A percentile compares a stretch with the other conserved stretches of the same genome.
Conservation (phyloP, 1,140 invertebrate genomes). For the Anoplolepis gracilipes region DNA sequence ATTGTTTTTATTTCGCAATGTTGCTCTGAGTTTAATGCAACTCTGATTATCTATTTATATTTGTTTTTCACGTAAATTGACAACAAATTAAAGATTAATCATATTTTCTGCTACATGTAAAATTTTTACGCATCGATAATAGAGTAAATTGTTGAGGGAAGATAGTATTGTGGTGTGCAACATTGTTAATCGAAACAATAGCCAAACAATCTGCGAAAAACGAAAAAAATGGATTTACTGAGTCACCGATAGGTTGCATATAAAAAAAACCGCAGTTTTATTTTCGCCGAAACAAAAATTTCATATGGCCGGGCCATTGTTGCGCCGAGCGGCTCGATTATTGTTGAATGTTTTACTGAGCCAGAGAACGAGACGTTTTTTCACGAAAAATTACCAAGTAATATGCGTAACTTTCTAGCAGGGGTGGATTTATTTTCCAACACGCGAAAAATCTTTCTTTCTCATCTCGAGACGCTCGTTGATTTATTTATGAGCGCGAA, state of each 20-base stretch:
- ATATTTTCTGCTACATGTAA: background rate
- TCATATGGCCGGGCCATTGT: background rate
- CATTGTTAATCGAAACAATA: background rate
- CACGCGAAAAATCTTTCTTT: constrained; percentile 31
- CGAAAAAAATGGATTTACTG: background rate
- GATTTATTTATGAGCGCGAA: constrained; percentile 52
- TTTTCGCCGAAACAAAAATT: constrained; percentile 17
- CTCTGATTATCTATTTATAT: background rate
- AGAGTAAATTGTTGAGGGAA: background rate
- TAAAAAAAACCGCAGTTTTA: background rate
- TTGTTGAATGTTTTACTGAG: background rate
- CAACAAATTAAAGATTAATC: background rate
- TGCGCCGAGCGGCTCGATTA: background rate
- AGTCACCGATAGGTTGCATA: background rate
- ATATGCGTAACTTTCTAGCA: background rate
- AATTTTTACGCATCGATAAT: background rate
- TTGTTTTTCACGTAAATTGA: background rate
- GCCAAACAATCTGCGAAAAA: background rate
- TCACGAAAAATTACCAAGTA: background rate
- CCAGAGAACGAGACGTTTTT: background rate
- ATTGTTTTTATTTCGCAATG: too few relatives aligned
- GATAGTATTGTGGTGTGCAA: background rate
- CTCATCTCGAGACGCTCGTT: constrained; percentile 26
- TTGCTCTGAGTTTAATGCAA: background rate
- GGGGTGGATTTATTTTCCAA: background rate